phyloP scores from a whole-genome alignment of 2,797 vertebrate genomes.

The Macropodus opercularis region DNA sequence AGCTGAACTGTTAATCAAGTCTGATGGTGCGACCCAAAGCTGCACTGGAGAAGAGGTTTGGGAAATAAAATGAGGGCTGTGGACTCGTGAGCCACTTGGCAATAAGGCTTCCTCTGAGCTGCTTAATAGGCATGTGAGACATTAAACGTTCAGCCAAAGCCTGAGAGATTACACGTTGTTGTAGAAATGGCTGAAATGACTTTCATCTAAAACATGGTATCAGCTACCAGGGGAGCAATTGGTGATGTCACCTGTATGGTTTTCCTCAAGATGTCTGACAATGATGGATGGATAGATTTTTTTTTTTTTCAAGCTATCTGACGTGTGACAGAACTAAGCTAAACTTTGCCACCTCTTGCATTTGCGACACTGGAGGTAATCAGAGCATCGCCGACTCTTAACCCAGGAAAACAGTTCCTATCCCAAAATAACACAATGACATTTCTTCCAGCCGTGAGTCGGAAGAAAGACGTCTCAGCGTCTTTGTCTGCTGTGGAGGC shows the following conservation, averaged over 20 bases:
- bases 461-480: constrained; percentile 20
- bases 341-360: constrained; percentile 9
- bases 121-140: constrained; percentile 16
- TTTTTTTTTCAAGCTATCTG: no score
- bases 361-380: constrained; percentile 7
- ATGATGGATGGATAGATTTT: no score
- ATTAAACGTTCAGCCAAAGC: neutral
- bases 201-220: no score
- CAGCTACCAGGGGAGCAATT: neutral
- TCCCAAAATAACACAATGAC: constrained; percentile 45
- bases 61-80: constrained; percentile 29
- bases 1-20: constrained; percentile 67
- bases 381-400: constrained; percentile 21
- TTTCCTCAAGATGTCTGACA: neutral
- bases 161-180: neutral
- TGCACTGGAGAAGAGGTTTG: constrained; percentile 35
- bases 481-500: constrained; percentile 48
- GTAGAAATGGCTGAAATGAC: no score
- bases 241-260: no score
- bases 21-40: constrained; percentile 39
- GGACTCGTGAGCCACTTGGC: constrained; percentile 35
- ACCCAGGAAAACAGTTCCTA: constrained; percentile 19
- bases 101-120: constrained; percentile 11
- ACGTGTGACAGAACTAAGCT: neutral
- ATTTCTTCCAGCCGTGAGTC: constrained; percentile 43